Base-by-base conservation (phyloP, 2,888 invertebrate species). In the Diaphora mendica region DNA sequence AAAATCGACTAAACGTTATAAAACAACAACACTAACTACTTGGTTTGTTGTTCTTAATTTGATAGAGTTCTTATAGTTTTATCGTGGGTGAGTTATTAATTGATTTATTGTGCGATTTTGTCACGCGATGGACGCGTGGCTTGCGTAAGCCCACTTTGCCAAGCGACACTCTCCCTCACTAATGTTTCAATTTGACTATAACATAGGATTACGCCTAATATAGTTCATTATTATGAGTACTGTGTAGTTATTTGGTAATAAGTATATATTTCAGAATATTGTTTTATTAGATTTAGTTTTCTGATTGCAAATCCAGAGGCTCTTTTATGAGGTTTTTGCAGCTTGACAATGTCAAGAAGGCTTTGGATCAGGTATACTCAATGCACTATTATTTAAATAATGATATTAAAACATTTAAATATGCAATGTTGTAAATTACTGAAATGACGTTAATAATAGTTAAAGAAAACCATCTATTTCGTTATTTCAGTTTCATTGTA, bases 71-170 rank as follows among this genome's bases (percentile, higher is more conserved):
- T 66, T 11, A 26, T n/a, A 44, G 17, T 13, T 3, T n/a, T 3
- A 13, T 39, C 2, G 13, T 15, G 59, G 1, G 15, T 59, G 15
- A 59, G 51, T n/a, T 23, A 55, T 7, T n/a, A n/a, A 11, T 55
- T 9, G n/a, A 59, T 13, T 59, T 26, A 26, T 13, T 20, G 11
- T 44, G 44, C 30, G 30, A 48, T 67, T 33, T 33, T 67, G 81
- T 77, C 76, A 83, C 79, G 83, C 81, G 72, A 81, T 72, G 71
- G 77, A 73, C 83, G 78, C 82, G 84, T 83, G 83, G 78, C 78
- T 71, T 79, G 81, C 86, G 79, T 78, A 70, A 76, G 81, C 79
- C 71, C 79, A 79, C 66, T 55, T 68, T 75, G 35, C 20, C 26
- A 59, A 59, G 44, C 23, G 8, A 44, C 59, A 44, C 59, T 42